A percentile compares a stretch with the other conserved stretches of the same genome.
Conservation (phyloP, 1,140 invertebrate genomes). For the Phymastichus coffea region DNA sequence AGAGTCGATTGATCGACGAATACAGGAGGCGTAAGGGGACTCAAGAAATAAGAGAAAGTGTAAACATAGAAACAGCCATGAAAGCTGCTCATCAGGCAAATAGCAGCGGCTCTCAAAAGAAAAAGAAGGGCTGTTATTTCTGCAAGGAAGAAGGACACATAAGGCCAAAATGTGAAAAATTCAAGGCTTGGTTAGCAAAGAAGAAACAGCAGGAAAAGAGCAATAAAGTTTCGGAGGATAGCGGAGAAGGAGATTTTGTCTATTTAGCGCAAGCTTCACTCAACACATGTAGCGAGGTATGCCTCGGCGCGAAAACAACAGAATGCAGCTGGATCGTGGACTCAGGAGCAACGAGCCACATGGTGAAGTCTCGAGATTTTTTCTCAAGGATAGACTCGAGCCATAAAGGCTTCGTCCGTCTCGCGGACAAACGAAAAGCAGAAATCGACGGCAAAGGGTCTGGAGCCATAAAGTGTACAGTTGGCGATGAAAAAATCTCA, state of each 20-base stretch:
- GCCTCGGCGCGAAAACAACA: constrained; percentile 14
- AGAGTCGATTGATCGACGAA: constrained; percentile 26
- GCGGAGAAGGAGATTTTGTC: not conserved
- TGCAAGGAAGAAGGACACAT: constrained; percentile 5
- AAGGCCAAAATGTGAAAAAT: not conserved
- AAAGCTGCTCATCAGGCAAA: not conserved
- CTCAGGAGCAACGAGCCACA: constrained; percentile 29
- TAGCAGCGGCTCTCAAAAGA: not conserved
- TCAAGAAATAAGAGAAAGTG: not conserved
- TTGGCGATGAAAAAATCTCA: not conserved
- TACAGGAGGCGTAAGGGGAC: constrained; percentile 18
- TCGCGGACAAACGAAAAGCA: not conserved
- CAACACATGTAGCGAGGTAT: not conserved
- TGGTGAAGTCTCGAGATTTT: constrained; percentile 22
- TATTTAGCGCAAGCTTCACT: not conserved
- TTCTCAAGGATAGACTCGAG: constrained; percentile 9
- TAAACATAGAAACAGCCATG: not conserved
- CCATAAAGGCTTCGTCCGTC: not conserved
- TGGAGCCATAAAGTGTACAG: constrained; percentile 1
- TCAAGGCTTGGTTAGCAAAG: not conserved
- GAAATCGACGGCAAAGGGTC: constrained; percentile 8
- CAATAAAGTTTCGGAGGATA: constrained; percentile 4
- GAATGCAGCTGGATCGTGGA: too few species aligned
- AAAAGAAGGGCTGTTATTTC: constrained; percentile 1
- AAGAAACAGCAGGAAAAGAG: constrained; percentile 4